A percentile compares a stretch with the other conserved stretches of the same genome.
Evolutionary conservation across 2,113 vertebrate species (phyloP).

Genomic region (Mustelus asterias): DNA sequence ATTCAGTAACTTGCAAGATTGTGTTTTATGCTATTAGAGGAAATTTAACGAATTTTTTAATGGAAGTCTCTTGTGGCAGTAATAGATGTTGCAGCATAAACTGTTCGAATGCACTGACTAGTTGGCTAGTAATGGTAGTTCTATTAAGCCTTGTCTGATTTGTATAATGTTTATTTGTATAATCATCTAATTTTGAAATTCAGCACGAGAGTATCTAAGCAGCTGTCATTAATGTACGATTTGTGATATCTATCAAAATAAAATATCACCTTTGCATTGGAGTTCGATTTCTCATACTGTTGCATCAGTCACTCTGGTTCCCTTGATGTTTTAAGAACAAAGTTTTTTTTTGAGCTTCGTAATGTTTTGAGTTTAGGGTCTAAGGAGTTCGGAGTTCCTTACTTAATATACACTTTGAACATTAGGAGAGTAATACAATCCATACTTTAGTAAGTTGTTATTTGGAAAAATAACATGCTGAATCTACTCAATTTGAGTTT

Average conservation of each 20-base stretch:
- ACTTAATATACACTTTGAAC: neutral
- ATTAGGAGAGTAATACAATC: neutral
- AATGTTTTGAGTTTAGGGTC: neutral
- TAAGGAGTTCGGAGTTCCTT: neutral
- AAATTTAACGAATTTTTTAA: neutral
- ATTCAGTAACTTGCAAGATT: neutral
- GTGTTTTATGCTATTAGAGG: neutral
- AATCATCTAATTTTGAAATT: neutral
- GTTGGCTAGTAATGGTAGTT: neutral
- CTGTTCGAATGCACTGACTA: neutral
- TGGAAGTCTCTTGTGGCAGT: neutral
- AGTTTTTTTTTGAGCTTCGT: neutral
- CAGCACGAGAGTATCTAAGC: neutral
- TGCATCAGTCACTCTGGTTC: neutral
- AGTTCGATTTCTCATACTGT: neutral
- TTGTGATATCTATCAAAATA: neutral
- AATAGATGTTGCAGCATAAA: neutral
- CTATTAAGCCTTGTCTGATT: neutral
- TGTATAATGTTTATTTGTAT: neutral
- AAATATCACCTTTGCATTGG: neutral
- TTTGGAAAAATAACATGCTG: neutral
- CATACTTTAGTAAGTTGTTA: neutral
- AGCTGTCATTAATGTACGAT: neutral
- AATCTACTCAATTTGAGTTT: neutral
- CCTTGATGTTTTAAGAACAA: neutral